Conservation (phyloP, 1,140 invertebrate species). For the Drosophila athabasca region DNA sequence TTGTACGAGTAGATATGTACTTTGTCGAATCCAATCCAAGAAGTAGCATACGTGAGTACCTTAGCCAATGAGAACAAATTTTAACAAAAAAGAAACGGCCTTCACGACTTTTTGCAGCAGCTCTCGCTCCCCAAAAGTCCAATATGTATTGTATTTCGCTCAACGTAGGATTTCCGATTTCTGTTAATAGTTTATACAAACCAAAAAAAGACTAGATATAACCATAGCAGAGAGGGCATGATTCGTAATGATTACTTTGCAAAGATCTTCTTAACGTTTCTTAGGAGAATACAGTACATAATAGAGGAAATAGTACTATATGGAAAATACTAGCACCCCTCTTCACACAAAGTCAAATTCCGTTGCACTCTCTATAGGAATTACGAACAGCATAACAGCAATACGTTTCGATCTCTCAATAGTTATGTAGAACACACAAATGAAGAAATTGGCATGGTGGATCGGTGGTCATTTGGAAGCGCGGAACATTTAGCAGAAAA, state of each 20-base stretch:
- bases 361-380: conserved; percentile 43
- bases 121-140: conserved; percentile 22
- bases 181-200: conserved; percentile 56
- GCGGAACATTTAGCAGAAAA: conserved; percentile 66
- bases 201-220: conserved; percentile 29
- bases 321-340: conserved; percentile 23
- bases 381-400: conserved; percentile 26
- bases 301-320: not conserved
- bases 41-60: conserved; percentile 74
- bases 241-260: conserved; percentile 27
- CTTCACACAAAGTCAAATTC: conserved; percentile 35
- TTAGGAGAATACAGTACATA: conserved; percentile 25
- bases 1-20: conserved; percentile 9
- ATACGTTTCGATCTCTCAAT: conserved; percentile 54
- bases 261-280: conserved; percentile 47
- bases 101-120: conserved; percentile 29
- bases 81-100: conserved; percentile 25
- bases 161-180: conserved; percentile 37
- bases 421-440: conserved; percentile 30
- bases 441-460: conserved; percentile 17
- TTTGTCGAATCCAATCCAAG: conserved; percentile 39
- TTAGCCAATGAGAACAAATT: conserved; percentile 51
- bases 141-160: conserved; percentile 34
- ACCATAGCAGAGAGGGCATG: conserved; percentile 28
- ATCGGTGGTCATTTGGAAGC: conserved; percentile 49